phyloP scores from a whole-genome alignment of 2,797 vertebrate species.

The Sebastes matsubarae region DNA sequence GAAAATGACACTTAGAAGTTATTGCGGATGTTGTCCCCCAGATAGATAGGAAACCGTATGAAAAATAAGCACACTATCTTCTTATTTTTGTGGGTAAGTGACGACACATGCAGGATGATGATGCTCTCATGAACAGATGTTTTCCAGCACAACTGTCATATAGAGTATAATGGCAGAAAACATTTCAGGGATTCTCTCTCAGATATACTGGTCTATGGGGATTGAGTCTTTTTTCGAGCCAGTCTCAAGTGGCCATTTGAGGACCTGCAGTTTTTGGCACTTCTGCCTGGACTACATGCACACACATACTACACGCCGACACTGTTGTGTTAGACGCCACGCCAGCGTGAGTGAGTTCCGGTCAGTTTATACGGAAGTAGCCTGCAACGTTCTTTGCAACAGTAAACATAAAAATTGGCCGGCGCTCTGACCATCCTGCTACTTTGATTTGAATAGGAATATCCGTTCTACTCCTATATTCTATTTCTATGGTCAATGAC shows the following conservation, averaged over 20 bases:
- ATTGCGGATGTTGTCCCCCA: neutral
- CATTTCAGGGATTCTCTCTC: too few relatives aligned
- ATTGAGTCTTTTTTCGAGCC: neutral
- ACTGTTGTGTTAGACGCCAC: neutral
- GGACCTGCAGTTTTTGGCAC: neutral
- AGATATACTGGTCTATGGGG: neutral
- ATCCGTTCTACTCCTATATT: too few relatives aligned
- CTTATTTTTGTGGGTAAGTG: neutral
- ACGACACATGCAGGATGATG: neutral
- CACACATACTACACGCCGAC: neutral
- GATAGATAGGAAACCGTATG: neutral
- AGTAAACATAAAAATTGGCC: too few relatives aligned
- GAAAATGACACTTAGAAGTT: neutral
- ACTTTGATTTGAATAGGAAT: too few relatives aligned
- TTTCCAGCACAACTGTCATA: neutral
- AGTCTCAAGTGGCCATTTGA: neutral
- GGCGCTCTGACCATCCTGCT: too few relatives aligned
- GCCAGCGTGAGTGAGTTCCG: neutral
- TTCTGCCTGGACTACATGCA: neutral
- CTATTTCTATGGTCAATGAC: too few relatives aligned
- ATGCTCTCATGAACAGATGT: neutral
- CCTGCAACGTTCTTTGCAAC: too few relatives aligned
- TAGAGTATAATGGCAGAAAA: neutral
- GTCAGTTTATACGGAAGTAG: neutral
- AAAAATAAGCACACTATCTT: neutral